Evolutionary conservation across 2,888 invertebrate species (phyloP), one percentile per base, ranked within the genome.

Genomic region (Xanthorhoe spadicearia): DNA sequence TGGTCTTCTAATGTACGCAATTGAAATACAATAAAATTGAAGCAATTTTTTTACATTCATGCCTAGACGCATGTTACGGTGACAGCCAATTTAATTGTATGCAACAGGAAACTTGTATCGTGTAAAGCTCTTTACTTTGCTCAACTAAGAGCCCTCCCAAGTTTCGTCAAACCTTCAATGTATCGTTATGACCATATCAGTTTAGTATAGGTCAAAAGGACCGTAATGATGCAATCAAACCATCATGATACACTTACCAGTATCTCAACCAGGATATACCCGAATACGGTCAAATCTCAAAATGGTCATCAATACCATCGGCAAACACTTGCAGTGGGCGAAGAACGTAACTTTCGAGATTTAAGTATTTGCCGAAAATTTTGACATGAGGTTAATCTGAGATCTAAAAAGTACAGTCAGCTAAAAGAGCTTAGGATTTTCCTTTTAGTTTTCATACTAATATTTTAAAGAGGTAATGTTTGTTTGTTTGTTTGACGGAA

Each of bases 331-430:
- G 15, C 15, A 18, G 61, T 61, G 35, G 49, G 61, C 49, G 61
- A 50, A 19, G 19, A 50, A 50, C 38, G 23, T 61, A 61, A 61
- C 55, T 62, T 64, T 56, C 43, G 59, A 38, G 38, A 13, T 38
- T 10, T 38, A 38, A 63, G 28, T 68, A 55, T 70, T 63, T 70
- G 49, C 48, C 18, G 46, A 13, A 54, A 62, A 56, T 62, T 67
- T 64, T 61, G 38, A 66, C 17, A 19, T 66, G 62, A 51, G 49
- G 60, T 62, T 67, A 50, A 65, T 69, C 61, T 57, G 50, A 48
- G 35, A 9, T 8, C n/a, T 35, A 35, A 35, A n/a, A 46, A 7
- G 35, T 13, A 5, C 38, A 43, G 13, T 43, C 38, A 43, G 13
- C 13, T 2, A 43, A 13, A 43, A 43, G 10, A 13, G 10, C 10